phyloP scores from a whole-genome alignment of 2,888 invertebrate species.

The Acrobasis repandana region DNA sequence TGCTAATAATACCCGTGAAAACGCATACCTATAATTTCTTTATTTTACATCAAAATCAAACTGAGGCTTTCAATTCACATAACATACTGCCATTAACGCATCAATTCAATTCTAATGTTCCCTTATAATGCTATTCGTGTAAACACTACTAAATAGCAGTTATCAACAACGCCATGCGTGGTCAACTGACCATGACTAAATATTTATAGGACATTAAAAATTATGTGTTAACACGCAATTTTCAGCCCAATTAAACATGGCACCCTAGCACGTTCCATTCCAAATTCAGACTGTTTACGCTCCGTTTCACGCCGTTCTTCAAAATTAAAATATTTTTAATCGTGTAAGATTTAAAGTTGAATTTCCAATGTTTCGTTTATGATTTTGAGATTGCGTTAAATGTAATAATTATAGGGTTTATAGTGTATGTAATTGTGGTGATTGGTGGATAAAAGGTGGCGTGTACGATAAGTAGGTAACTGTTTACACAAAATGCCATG shows the following conservation, averaged over 20 bases:
- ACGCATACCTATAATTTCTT: background rate
- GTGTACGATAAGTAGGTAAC: conserved; percentile 35
- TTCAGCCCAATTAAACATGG: conserved; percentile 58
- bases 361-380: conserved; percentile 27
- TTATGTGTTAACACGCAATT: conserved; percentile 37
- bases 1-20: too few species aligned
- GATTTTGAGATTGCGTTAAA: conserved; percentile 52
- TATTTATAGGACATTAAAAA: conserved; percentile 19
- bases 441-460: conserved; percentile 56
- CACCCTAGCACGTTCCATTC: conserved; percentile 54
- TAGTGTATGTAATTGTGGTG: conserved; percentile 63
- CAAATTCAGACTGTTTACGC: conserved; percentile 54
- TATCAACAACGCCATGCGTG: conserved; percentile 18
- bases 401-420: conserved; percentile 61
- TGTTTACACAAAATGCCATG: background rate
- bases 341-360: conserved; percentile 27
- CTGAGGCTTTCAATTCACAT: conserved; percentile 13
- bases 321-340: conserved; percentile 14
- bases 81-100: background rate
- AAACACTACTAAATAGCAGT: conserved; percentile 3
- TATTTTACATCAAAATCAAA: conserved; percentile 6
- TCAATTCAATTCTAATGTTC: conserved; percentile 12
- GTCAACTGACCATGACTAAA: conserved; percentile 15
- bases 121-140: background rate
- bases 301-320: conserved; percentile 36